Evolutionary conservation across 2,888 invertebrate genomes (phyloP), one percentile per base, ranked within the genome.

Genomic region (Apodemia duryi): DNA sequence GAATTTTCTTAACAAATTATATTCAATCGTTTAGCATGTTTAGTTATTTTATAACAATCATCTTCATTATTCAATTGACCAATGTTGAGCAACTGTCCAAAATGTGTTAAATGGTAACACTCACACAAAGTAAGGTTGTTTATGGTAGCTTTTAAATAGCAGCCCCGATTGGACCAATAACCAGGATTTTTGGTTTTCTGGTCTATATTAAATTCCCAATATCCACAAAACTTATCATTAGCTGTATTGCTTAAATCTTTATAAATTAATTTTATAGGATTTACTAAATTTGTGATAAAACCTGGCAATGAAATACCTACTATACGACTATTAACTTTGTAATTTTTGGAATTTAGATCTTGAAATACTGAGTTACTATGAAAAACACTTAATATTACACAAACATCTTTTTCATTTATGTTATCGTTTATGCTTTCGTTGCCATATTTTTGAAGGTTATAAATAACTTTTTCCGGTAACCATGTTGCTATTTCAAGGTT

Each of bases 291-390:
- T 0, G 88, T 82, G 21, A 88, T 87, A 72, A 84, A 93, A 0
- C 93, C 93, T 2, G 94, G 94, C 69, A 95, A 89, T 0, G 93
- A 88, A 29, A 95, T 82, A 63, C 94, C 94, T 28, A 95, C 81
- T 21, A 95, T 90, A 51, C 92, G 91, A 71, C 93, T 93, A 41
- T 85, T 86, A 1, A 91, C 75, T 13, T 69, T 63, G 62, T 83
- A 77, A 6, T 76, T 73, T 29, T 79, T 76, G 21, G 70, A 68
- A 46, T 79, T 75, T 21, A 86, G 66, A 73, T 93, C 91, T 77
- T 93, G 93, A 75, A 94, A 94, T 38, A 94, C 82, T 2, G 84
- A 85, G 72, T 93, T 92, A 72, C 92, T 93, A 66, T 91, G 84
- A 77, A 91, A 94, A 9, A 94, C 74, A 68, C 85, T 93, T 28